Percentiles rank a stretch among this genome's conserved stretches.
phyloP scores from a whole-genome alignment of 2,113 vertebrate species.

The Petroica traversi region DNA sequence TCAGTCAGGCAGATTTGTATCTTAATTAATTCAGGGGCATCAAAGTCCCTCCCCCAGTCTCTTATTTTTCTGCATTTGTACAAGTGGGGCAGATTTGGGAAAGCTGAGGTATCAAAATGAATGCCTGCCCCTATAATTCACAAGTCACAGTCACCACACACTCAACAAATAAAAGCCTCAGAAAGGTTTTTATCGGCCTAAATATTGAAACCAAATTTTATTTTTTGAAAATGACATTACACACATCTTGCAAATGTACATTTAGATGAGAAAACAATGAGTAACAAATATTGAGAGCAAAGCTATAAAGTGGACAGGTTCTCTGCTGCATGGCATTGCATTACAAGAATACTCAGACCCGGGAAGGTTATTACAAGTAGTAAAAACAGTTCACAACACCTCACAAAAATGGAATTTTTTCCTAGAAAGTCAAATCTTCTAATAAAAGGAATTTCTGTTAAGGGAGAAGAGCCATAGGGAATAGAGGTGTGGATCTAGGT shows the following conservation, averaged over 20 bases:
- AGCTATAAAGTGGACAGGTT: constrained; percentile 74
- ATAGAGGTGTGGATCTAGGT: constrained; percentile 2
- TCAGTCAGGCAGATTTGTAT: neutral
- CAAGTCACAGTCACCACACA: neutral
- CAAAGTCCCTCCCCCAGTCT: neutral
- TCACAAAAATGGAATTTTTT: constrained; percentile 61
- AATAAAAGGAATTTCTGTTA: constrained; percentile 63
- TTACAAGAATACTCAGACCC: constrained; percentile 62
- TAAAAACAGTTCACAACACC: constrained; percentile 74
- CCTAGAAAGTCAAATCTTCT: constrained; percentile 69
- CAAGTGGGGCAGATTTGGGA: neutral
- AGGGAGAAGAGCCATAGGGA: constrained; percentile 34
- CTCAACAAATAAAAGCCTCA: neutral
- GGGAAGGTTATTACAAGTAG: constrained; percentile 52
- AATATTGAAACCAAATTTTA: constrained; percentile 83
- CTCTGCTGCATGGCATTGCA: constrained; percentile 66
- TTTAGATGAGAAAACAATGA: constrained; percentile 79
- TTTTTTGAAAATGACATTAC: constrained; percentile 86
- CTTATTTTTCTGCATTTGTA: neutral
- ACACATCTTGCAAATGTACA: constrained; percentile 87
- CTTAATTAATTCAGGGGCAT: neutral
- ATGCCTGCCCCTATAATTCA: fast-evolving
- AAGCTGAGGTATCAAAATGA: neutral
- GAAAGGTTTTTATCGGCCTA: constrained; percentile 54
- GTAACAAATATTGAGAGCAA: constrained; percentile 77